Percentiles rank a stretch among this genome's conserved stretches.
Evolutionary conservation across 2,888 invertebrate species (phyloP).

Genomic region (Leptinotarsa haldemani): DNA sequence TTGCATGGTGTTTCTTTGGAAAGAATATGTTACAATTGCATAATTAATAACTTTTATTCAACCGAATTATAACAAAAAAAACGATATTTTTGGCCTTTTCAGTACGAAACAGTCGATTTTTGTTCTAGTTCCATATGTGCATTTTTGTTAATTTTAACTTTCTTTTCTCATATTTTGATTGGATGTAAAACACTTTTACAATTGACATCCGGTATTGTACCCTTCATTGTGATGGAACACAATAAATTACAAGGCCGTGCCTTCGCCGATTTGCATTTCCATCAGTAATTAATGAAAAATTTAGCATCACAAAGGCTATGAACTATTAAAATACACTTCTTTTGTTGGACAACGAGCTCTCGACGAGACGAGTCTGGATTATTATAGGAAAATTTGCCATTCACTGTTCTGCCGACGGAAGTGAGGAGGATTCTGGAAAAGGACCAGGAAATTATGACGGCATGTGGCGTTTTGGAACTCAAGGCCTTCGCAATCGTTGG

Average conservation of each 20-base stretch:
- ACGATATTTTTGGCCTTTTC: too few relatives aligned
- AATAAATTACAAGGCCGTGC: conserved; percentile 39
- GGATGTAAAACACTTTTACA: background rate
- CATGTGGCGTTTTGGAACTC: background rate
- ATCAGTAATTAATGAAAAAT: conserved; percentile 47
- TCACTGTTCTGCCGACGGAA: background rate
- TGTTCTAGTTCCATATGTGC: too few relatives aligned
- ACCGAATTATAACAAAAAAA: too few relatives aligned
- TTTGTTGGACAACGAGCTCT: conserved; percentile 34
- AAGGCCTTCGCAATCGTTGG: background rate
- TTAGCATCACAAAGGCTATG: conserved; percentile 44
- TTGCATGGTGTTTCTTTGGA: too few relatives aligned
- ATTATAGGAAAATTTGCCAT: conserved; percentile 4
- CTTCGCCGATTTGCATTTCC: conserved; percentile 43
- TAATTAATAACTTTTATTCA: too few relatives aligned
- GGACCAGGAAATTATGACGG: background rate
- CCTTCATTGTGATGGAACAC: conserved; percentile 40
- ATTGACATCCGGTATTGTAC: conserved; percentile 23
- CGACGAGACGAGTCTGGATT: conserved; percentile 18
- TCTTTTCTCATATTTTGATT: too few relatives aligned
- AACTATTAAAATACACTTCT: conserved; percentile 42
- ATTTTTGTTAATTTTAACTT: background rate
- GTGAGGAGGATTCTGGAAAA: background rate
- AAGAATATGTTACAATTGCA: too few relatives aligned
- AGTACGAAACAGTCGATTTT: too few relatives aligned